phyloP scores from a whole-genome alignment of 2,113 vertebrate species.

The Dolichotis patagonum region DNA sequence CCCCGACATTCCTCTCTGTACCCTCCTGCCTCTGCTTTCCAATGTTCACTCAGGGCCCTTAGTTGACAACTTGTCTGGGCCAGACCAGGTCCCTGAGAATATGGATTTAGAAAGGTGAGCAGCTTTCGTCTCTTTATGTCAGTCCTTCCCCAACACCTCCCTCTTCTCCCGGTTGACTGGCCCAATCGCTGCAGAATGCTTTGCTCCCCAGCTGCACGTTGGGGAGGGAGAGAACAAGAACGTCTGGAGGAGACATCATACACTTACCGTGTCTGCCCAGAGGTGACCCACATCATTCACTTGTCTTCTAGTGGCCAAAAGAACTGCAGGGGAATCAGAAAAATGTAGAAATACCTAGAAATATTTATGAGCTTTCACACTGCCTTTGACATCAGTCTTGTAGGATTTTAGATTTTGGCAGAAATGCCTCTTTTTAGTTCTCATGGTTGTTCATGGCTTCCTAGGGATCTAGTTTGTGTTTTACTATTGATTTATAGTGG shows the following conservation, averaged over 20 bases:
- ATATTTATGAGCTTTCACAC: neutral
- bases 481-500: neutral
- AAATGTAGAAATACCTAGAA: neutral
- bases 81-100: neutral
- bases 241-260: neutral
- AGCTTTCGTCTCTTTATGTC: neutral
- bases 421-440: neutral
- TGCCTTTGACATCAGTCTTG: neutral
- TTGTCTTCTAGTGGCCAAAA: neutral
- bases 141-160: neutral
- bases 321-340: neutral
- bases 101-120: neutral
- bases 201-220: neutral
- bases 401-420: neutral
- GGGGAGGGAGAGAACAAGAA: neutral
- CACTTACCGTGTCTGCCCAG: neutral
- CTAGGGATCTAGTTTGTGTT: neutral
- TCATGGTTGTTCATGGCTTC: neutral
- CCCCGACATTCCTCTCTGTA: no score
- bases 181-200: neutral
- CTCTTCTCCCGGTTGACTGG: neutral
- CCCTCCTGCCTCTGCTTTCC: neutral
- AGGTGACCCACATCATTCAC: neutral
- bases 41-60: neutral
- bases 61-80: neutral